Conservation (phyloP, 2,797 vertebrate genomes). For the Parotocinclus haroldoi region DNA sequence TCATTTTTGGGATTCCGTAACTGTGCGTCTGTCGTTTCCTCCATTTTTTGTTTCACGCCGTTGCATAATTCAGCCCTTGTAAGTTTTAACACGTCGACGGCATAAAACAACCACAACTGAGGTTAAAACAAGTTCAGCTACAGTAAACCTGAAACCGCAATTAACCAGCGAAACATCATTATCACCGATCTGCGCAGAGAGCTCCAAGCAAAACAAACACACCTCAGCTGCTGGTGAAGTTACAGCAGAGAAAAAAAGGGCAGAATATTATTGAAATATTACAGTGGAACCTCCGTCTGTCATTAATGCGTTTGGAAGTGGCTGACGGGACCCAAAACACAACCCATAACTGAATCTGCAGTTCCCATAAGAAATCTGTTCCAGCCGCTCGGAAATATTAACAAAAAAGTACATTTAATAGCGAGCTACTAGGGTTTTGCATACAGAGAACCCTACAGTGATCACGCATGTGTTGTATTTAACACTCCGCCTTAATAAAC, state of each 20-base stretch:
- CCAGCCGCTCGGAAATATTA: no score
- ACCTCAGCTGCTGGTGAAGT: not conserved
- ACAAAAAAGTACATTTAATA: no score
- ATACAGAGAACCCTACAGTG: no score
- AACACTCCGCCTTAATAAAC: no score
- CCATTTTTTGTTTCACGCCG: not conserved
- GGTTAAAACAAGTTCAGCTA: constrained; percentile 31
- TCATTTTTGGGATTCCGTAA: not conserved
- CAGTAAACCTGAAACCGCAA: constrained; percentile 22
- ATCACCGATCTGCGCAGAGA: not conserved
- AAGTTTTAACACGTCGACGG: constrained; percentile 5
- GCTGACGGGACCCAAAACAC: no score
- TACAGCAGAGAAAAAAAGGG: not conserved
- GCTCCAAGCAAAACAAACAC: constrained; percentile 13
- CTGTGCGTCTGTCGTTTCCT: not conserved
- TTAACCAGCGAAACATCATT: constrained; percentile 9
- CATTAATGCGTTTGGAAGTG: no score
- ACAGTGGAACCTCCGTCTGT: no score
- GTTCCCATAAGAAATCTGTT: no score
- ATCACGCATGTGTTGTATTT: no score
- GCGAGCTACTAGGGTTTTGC: no score
- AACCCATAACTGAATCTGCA: no score
- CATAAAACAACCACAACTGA: not conserved
- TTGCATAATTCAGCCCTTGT: constrained; percentile 26
- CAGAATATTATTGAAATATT: no score